phyloP scores from a whole-genome alignment of 2,888 invertebrate species.

The Lithosia quadra region DNA sequence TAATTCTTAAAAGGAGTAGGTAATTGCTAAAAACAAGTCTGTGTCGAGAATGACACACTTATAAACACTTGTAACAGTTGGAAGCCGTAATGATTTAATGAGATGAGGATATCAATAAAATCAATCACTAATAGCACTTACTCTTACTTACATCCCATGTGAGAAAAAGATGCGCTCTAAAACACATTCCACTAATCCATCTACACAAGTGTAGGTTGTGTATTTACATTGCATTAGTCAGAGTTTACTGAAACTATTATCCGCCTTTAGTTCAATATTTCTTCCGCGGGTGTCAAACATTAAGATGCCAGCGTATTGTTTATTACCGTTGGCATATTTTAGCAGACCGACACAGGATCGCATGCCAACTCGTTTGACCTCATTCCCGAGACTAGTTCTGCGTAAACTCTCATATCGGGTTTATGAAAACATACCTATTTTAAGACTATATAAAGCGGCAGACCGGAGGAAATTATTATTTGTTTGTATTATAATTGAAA shows the following conservation, averaged over 20 bases:
- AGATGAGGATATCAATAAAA: background rate
- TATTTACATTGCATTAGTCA: slow-evolving; percentile 18
- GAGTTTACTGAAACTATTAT: slow-evolving; percentile 20
- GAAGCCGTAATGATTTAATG: background rate
- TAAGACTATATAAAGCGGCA: slow-evolving; percentile 73
- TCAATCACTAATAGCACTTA: background rate
- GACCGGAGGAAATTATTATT: slow-evolving; percentile 77
- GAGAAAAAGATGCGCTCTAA: background rate
- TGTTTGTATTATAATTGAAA: slow-evolving; percentile 76
- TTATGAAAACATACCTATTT: slow-evolving; percentile 84
- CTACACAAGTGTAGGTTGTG: slow-evolving; percentile 21
- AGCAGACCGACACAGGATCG: slow-evolving; percentile 67
- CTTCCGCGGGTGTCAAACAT: slow-evolving; percentile 48
- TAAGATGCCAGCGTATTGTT: slow-evolving; percentile 69
- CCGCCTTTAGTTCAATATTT: slow-evolving; percentile 35
- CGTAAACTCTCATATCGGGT: slow-evolving; percentile 82
- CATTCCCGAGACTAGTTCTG: slow-evolving; percentile 81
- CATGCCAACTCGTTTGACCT: slow-evolving; percentile 84
- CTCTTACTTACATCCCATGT: slow-evolving; percentile 2
- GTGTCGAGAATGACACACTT: background rate
- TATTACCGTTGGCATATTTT: slow-evolving; percentile 72
- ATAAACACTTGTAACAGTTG: background rate
- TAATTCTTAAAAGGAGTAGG: slow-evolving; percentile 6
- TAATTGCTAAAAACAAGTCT: too few species aligned
- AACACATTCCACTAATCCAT: slow-evolving; percentile 10